Percentiles rank a stretch among this genome's conserved stretches.
Evolutionary conservation across 2,888 invertebrate genomes (phyloP).

Genomic region (Erebia ligea): DNA sequence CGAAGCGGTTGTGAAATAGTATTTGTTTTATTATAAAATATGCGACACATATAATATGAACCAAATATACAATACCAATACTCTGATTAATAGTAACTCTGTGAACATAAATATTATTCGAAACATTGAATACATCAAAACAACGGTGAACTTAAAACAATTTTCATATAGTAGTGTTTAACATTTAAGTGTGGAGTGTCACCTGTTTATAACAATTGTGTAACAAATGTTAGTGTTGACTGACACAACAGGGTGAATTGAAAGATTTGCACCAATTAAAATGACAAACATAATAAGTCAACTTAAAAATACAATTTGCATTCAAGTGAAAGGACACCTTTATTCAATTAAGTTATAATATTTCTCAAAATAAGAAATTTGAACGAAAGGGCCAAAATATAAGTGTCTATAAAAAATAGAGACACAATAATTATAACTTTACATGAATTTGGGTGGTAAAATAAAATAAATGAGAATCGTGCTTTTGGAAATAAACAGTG

Average conservation of each 20-base stretch:
- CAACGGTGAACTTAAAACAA: constrained; percentile 49
- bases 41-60: constrained; percentile 31
- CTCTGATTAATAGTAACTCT: constrained; percentile 37
- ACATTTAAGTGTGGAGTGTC: constrained; percentile 68
- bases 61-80: constrained; percentile 33
- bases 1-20: constrained; percentile 54
- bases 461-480: constrained; percentile 5
- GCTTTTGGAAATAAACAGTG: constrained; percentile 18
- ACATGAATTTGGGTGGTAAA: constrained; percentile 4
- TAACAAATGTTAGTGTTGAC: constrained; percentile 63
- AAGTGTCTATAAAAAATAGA: background rate
- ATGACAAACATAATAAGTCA: constrained; percentile 1
- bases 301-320: constrained; percentile 5
- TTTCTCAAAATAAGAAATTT: background rate
- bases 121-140: constrained; percentile 58
- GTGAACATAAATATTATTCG: constrained; percentile 43
- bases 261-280: constrained; percentile 21
- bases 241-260: constrained; percentile 57
- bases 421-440: constrained; percentile 20
- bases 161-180: constrained; percentile 58
- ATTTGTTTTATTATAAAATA: constrained; percentile 41
- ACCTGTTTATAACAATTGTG: constrained; percentile 64
- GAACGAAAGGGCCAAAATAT: background rate
- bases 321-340: constrained; percentile 5
- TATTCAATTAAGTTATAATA: constrained; percentile 13